Percentiles rank a stretch among this genome's conserved stretches.
Evolutionary conservation across 2,888 invertebrate genomes (phyloP).

Genomic region (Dolichopus griseipennis): DNA sequence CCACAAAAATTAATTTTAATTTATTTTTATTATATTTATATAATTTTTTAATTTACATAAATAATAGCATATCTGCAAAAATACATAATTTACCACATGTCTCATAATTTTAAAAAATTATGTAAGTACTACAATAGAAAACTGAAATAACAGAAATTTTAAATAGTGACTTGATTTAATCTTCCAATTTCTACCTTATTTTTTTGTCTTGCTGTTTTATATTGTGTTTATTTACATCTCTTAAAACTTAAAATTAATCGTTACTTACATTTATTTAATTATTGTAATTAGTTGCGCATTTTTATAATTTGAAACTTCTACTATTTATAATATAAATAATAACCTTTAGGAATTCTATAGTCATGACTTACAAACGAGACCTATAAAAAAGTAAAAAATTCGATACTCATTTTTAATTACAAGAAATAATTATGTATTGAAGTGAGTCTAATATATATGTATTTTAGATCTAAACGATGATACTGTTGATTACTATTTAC

Average conservation of each 20-base stretch:
- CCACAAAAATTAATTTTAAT: too few species aligned
- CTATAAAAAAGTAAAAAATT: neutral
- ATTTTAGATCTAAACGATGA: neutral
- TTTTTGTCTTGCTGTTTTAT: constrained; percentile 21
- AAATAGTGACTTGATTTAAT: neutral
- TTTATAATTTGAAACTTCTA: neutral
- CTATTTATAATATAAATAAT: too few species aligned
- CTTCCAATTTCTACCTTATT: constrained; percentile 24
- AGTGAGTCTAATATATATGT: neutral
- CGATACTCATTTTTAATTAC: neutral
- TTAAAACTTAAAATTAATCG: neutral
- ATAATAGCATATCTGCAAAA: too few species aligned
- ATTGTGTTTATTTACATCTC: neutral
- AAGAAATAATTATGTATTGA: neutral
- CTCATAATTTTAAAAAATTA: too few species aligned
- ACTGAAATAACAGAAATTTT: too few species aligned
- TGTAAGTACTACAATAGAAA: too few species aligned
- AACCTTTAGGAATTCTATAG: too few species aligned
- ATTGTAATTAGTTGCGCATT: constrained; percentile 1
- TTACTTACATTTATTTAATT: neutral
- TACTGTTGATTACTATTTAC: neutral
- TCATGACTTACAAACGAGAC: too few species aligned
- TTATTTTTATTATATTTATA: too few species aligned
- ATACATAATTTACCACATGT: too few species aligned
- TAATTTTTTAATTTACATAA: too few species aligned